Conservation (phyloP, 2,888 invertebrate genomes). For the Caenorhabditis virilis region DNA sequence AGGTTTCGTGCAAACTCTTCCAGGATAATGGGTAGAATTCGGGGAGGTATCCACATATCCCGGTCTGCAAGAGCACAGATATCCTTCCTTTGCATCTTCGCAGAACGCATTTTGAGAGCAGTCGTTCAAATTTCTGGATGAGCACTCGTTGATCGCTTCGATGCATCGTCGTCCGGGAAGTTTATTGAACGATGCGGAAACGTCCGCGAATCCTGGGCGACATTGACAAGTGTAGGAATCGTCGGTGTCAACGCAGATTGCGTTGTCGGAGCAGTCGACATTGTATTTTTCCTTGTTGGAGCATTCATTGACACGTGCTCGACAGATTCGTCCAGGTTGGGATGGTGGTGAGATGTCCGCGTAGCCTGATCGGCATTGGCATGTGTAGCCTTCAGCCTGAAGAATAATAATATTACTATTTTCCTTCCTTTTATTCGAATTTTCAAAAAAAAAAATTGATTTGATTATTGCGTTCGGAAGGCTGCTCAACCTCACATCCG, state of each 20-base stretch:
- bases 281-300: conserved; percentile 57
- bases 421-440: no score
- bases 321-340: conserved; percentile 61
- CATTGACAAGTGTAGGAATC: conserved; percentile 61
- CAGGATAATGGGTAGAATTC: conserved; percentile 66
- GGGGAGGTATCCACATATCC: conserved; percentile 76
- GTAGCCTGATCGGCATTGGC: conserved; percentile 66
- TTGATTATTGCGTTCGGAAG: no score
- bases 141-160: conserved; percentile 68
- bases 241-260: conserved; percentile 67
- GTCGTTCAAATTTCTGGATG: conserved; percentile 76
- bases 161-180: conserved; percentile 67
- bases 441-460: no score
- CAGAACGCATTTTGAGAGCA: conserved; percentile 86
- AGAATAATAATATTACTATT: no score
- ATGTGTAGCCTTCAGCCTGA: conserved; percentile 67
- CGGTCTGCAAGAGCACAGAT: conserved; percentile 85
- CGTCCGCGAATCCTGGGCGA: conserved; percentile 68
- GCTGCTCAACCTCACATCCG: no score
- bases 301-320: conserved; percentile 67
- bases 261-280: conserved; percentile 67
- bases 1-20: conserved; percentile 57
- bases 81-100: conserved; percentile 82
- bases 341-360: conserved; percentile 64
- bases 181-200: conserved; percentile 64